A percentile compares a stretch with the other conserved stretches of the same genome.
Evolutionary conservation across 1,140 invertebrate genomes (phyloP).

Genomic region (Calosoma granatense): DNA sequence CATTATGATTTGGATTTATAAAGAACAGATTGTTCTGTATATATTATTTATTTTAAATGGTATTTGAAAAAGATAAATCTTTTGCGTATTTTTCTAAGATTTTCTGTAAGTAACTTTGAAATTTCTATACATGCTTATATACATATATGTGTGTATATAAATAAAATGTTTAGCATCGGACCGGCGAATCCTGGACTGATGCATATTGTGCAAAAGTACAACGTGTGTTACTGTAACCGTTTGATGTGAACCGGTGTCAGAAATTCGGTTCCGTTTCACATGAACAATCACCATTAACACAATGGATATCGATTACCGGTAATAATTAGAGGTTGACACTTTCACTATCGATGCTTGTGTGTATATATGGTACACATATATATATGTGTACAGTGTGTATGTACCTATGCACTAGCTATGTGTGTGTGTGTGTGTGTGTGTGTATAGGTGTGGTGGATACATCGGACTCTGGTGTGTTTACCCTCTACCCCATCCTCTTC

Average conservation of each 20-base stretch:
- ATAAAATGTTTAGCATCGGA: too few species aligned
- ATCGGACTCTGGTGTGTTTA: not conserved
- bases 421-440: not conserved
- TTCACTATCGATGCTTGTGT: not conserved
- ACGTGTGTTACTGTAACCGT: too few species aligned
- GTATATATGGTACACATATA: not conserved
- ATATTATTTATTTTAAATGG: too few species aligned
- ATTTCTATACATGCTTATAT: too few species aligned
- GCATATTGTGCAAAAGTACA: too few species aligned
- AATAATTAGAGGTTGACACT: slow-evolving; percentile 9
- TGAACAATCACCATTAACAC: slow-evolving; percentile 6
- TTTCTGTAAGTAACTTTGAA: too few species aligned
- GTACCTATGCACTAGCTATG: not conserved
- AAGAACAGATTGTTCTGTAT: too few species aligned
- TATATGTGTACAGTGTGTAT: not conserved
- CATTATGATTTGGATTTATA: too few species aligned
- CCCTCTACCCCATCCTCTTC: not conserved
- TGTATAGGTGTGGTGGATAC: not conserved
- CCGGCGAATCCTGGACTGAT: too few species aligned
- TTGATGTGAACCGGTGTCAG: not conserved
- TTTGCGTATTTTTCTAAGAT: too few species aligned
- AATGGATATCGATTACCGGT: slow-evolving; percentile 7
- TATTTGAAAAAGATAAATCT: too few species aligned
- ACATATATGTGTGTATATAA: too few species aligned
- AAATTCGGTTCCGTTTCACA: slow-evolving; percentile 4